Evolutionary conservation across 2,797 vertebrate species (phyloP).

Genomic region (Pelodytes ibericus): DNA sequence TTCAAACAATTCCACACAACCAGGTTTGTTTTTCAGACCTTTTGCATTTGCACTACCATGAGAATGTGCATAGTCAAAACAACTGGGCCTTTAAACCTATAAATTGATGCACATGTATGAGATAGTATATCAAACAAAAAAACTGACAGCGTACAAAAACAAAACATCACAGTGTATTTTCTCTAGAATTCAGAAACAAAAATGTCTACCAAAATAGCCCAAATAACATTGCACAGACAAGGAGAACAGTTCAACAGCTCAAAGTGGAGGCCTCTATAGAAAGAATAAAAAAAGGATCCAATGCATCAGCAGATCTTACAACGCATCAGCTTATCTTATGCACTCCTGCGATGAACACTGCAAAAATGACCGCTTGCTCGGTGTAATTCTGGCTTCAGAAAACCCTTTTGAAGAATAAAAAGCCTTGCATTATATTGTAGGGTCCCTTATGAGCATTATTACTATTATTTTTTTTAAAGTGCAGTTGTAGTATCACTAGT

Average conservation of each 20-base stretch:
- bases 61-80: too few species aligned
- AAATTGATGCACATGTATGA: too few species aligned
- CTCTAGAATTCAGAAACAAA: slow-evolving; percentile 56
- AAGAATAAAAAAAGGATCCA: slow-evolving; percentile 94
- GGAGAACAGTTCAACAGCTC: slow-evolving; percentile 88
- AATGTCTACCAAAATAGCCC: slow-evolving; percentile 91
- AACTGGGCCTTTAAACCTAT: too few species aligned
- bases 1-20: too few species aligned
- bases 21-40: too few species aligned
- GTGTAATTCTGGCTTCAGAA: slow-evolving; percentile 90
- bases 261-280: slow-evolving; percentile 89
- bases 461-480: slow-evolving; percentile 37
- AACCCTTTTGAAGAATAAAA: slow-evolving; percentile 99
- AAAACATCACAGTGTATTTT: too few species aligned
- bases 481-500: slow-evolving; percentile 31
- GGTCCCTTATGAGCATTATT: slow-evolving; percentile 53
- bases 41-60: too few species aligned
- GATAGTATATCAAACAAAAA: too few species aligned
- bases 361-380: slow-evolving; percentile 87
- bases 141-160: too few species aligned
- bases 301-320: too few species aligned
- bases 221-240: slow-evolving; percentile 84
- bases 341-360: slow-evolving; percentile 90
- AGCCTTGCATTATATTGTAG: slow-evolving; percentile 94
- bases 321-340: slow-evolving; percentile 94